Evolutionary conservation across 2,113 vertebrate species (phyloP).

Genomic region (Coregonus clupeaformis): DNA sequence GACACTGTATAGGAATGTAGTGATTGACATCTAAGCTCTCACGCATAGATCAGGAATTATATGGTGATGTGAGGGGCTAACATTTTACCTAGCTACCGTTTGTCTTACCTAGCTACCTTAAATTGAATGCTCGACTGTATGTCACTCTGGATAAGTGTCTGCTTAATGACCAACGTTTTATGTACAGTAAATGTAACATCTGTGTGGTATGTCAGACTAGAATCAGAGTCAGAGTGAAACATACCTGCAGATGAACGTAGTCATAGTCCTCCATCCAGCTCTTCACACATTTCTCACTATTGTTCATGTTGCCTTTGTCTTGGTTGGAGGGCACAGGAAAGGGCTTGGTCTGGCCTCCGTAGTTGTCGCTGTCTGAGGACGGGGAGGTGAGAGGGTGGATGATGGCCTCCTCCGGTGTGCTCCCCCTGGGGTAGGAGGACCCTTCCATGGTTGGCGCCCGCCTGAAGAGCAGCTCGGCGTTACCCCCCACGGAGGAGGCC

Average conservation of each 20-base stretch:
- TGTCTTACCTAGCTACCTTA: too few species aligned
- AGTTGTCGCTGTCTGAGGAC: slow-evolving; percentile 71
- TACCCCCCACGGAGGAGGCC: slow-evolving; percentile 81
- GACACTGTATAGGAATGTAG: too few species aligned
- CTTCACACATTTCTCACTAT: slow-evolving; percentile 82
- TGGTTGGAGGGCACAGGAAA: slow-evolving; percentile 64
- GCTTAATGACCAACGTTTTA: background rate
- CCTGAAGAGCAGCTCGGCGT: slow-evolving; percentile 83
- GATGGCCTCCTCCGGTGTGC: slow-evolving; percentile 53
- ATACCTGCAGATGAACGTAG: slow-evolving; percentile 95
- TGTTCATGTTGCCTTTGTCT: slow-evolving; percentile 74
- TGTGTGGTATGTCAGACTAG: background rate
- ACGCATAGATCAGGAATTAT: too few species aligned
- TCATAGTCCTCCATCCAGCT: slow-evolving; percentile 99
- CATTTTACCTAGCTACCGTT: too few species aligned
- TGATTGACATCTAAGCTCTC: too few species aligned
- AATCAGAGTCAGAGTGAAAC: background rate
- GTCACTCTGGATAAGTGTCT: background rate
- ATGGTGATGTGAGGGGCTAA: too few species aligned
- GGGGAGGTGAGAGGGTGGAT: slow-evolving; percentile 62
- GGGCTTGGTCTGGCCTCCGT: slow-evolving; percentile 62
- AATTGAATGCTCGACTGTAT: too few species aligned
- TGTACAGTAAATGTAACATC: background rate
- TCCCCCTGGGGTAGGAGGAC: slow-evolving; percentile 39
- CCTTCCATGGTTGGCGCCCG: slow-evolving; percentile 51